Evolutionary conservation across 2,888 invertebrate genomes (phyloP), one percentile per base, ranked within the genome.

Genomic region (Calephelis perditalis): DNA sequence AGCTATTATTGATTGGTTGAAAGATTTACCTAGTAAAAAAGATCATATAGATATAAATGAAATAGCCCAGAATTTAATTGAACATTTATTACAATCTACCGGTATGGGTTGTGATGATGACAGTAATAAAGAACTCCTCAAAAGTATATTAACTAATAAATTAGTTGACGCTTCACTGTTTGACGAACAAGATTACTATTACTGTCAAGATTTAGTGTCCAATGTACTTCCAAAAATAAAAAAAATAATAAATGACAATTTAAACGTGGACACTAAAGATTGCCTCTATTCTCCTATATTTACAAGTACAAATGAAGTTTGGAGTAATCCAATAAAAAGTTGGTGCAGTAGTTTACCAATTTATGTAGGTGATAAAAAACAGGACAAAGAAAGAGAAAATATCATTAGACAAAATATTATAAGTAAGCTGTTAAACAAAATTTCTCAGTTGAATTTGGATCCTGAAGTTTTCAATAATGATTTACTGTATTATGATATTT

Each of bases 311-410:
- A 47, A 10, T 49, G 26, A 63, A 37, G 35, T 59, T 47, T 57
- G 61, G 7, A 40, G 36, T 47, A 9, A 62, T 54, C 54, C 57
- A n/a, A 43, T 63, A 10, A n/a, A 12, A 36, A 46, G 45, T 9
- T 63, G 63, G 63, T 54, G 52, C 44, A 46, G 57, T 4, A 59
- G 37, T 7, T 59, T 63, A 57, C 46, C 57, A 40, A 57, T 63
- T 12, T 43, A 63, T 57, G 40, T 35, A 49, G 59, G 57, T 5
- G 43, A 57, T 40, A 43, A 37, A 1, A 9, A 44, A 37, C 12
- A 46, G 44, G 59, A 59, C 26, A 63, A 59, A 35, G 12, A 57
- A 59, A 15, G 47, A 46, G 49, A 36, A 11, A 10, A 56, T 40
- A 26, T 26, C 26, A 62, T 12, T 40, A 57, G 7, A 36, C 54